Percentiles rank a stretch among this genome's conserved stretches.
These are phyloP conservation scores for Turritopsis dohrnii DNA, from an alignment of 30 jellyfish, hydroid and myxozoan species.

Conservation along the genomic window DNA sequence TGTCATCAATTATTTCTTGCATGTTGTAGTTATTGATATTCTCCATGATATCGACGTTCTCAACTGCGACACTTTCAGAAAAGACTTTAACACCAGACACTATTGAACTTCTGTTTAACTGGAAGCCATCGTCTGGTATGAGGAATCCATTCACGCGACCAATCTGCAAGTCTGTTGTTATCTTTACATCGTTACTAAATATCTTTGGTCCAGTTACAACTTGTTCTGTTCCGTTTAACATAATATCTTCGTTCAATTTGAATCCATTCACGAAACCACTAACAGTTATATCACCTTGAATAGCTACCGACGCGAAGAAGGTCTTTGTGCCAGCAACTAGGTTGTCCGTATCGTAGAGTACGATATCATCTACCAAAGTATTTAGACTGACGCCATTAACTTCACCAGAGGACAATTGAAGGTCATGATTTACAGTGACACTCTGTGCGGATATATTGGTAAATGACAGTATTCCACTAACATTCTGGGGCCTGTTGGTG, in stretches of 20 bases:
- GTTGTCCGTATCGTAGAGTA: background rate
- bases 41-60: background rate
- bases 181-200: background rate
- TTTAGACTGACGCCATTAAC: constrained; percentile 21
- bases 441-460: background rate
- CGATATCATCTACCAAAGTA: background rate
- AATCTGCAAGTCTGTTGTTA: background rate
- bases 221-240: constrained; percentile 21
- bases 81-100: constrained; percentile 1
- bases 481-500: constrained; percentile 25
- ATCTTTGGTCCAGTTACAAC: constrained; percentile 12
- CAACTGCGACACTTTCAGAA: background rate
- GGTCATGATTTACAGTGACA: background rate
- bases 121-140: constrained; percentile 18
- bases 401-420: background rate
- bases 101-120: background rate
- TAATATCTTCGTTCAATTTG: background rate
- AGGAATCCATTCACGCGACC: constrained; percentile 23
- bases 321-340: constrained; percentile 18
- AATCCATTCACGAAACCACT: constrained; percentile 16
- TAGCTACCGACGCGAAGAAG: background rate
- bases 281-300: background rate
- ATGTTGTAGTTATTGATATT: background rate
- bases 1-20: constrained; percentile 25
- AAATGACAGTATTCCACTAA: constrained; percentile 37